These are phyloP conservation scores for Mormyrus lacerda DNA, from an alignment of 2,113 vertebrate genomes.

Conservation along the genomic window DNA sequence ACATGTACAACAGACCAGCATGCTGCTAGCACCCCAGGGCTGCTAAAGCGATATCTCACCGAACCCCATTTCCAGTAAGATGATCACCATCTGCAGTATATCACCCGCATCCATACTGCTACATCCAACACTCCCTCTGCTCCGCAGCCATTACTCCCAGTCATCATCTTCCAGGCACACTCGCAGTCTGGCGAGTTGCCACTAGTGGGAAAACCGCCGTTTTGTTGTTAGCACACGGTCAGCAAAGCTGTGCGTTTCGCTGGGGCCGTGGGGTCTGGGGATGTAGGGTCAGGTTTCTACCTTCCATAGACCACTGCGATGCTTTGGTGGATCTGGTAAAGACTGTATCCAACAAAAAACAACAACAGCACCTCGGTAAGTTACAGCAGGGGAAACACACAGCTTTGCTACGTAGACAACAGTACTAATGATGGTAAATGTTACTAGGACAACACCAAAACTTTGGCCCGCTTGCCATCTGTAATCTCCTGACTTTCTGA, in stretches of 20 bases:
- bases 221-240: conserved; percentile 33
- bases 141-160: conserved; percentile 46
- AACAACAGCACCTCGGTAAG: neutral
- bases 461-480: conserved; percentile 29
- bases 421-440: neutral
- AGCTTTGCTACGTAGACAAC: conserved; percentile 64
- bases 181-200: conserved; percentile 22
- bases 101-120: conserved; percentile 49
- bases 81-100: conserved; percentile 53
- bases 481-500: neutral
- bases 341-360: neutral
- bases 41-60: conserved; percentile 56
- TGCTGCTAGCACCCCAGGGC: conserved; percentile 16
- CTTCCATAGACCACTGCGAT: conserved; percentile 16
- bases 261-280: neutral
- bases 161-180: conserved; percentile 32
- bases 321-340: conserved; percentile 12
- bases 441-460: conserved; percentile 50
- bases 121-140: conserved; percentile 46
- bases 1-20: neutral
- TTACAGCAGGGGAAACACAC: conserved; percentile 39
- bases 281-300: conserved; percentile 16
- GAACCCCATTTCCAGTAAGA: conserved; percentile 35
- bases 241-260: conserved; percentile 58
- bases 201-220: conserved; percentile 25